phyloP scores from a whole-genome alignment of 2,888 invertebrate species.

The Melipona beecheii region DNA sequence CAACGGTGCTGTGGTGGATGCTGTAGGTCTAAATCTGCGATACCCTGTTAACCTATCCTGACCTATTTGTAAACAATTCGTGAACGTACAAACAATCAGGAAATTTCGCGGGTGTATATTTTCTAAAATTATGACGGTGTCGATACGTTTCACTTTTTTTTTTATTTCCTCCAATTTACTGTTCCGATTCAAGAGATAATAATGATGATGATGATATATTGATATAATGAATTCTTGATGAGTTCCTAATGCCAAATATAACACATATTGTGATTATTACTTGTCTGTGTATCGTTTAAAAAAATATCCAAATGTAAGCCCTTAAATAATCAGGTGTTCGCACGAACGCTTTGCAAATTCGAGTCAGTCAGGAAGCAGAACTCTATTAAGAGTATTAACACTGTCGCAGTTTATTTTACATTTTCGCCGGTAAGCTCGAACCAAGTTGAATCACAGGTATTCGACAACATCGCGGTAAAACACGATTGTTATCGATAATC shows the following conservation, averaged over 20 bases:
- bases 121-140: conserved; percentile 10
- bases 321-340: conserved; percentile 34
- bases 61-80: conserved; percentile 44
- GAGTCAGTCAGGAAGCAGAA: conserved; percentile 42
- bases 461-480: conserved; percentile 79
- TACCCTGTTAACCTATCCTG: conserved; percentile 65
- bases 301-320: conserved; percentile 42
- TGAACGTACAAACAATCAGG: conserved; percentile 30
- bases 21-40: conserved; percentile 72
- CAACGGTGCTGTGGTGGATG: conserved; percentile 82
- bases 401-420: conserved; percentile 49
- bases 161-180: conserved; percentile 13
- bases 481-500: conserved; percentile 66
- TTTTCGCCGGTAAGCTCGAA: conserved; percentile 63
- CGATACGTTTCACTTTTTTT: conserved; percentile 12
- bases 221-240: conserved; percentile 32
- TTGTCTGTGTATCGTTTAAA: conserved; percentile 48
- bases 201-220: neutral
- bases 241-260: conserved; percentile 49
- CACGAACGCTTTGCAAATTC: conserved; percentile 20
- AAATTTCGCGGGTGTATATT: conserved; percentile 26
- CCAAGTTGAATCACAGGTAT: conserved; percentile 82
- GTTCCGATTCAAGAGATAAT: conserved; percentile 7
- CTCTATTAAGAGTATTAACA: conserved; percentile 33
- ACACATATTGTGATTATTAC: conserved; percentile 40